Evolutionary conservation across 1,140 invertebrate species (phyloP).

Genomic region (Hetaerina americana): DNA sequence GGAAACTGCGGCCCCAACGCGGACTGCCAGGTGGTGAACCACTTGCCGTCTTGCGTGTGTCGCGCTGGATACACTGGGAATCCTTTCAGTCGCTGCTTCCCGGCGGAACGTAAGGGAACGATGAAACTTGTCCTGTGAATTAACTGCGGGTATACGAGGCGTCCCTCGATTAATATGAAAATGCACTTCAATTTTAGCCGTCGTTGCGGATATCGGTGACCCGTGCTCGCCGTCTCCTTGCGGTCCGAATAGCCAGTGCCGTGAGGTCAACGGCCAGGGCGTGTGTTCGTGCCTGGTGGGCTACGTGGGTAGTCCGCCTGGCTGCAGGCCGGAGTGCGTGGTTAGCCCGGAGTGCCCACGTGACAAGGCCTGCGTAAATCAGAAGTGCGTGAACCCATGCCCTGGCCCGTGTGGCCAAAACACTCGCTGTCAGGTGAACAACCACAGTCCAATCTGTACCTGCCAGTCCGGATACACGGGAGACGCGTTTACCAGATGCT

Average conservation of each 20-base stretch:
- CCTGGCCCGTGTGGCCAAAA: slow-evolving; percentile 32
- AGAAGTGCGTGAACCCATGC: slow-evolving; percentile 53
- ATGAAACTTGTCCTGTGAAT: background rate
- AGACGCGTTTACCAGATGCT: slow-evolving; percentile 21
- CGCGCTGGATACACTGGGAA: slow-evolving; percentile 35
- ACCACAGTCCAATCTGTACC: slow-evolving; percentile 17
- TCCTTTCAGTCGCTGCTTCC: slow-evolving; percentile 41
- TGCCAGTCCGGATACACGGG: slow-evolving; percentile 21
- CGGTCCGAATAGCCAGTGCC: slow-evolving; percentile 29
- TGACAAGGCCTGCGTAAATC: slow-evolving; percentile 39
- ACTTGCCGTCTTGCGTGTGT: slow-evolving; percentile 36
- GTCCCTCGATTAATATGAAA: too few relatives aligned
- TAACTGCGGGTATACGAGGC: background rate
- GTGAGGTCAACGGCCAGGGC: slow-evolving; percentile 20
- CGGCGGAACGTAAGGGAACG: background rate
- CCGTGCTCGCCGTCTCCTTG: slow-evolving; percentile 29
- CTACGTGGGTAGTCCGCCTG: slow-evolving; percentile 20
- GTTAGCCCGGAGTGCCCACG: slow-evolving; percentile 25
- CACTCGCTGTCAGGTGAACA: slow-evolving; percentile 23
- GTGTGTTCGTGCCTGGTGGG: slow-evolving; percentile 20
- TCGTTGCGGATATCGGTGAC: slow-evolving; percentile 16
- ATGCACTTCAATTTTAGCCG: slow-evolving; percentile 11
- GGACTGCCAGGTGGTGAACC: slow-evolving; percentile 51
- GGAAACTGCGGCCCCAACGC: slow-evolving; percentile 52
- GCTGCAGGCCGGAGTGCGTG: slow-evolving; percentile 26